These are phyloP conservation scores for Bradypus variegatus DNA, from an alignment of 2,797 vertebrate genomes.

Conservation along the genomic window DNA sequence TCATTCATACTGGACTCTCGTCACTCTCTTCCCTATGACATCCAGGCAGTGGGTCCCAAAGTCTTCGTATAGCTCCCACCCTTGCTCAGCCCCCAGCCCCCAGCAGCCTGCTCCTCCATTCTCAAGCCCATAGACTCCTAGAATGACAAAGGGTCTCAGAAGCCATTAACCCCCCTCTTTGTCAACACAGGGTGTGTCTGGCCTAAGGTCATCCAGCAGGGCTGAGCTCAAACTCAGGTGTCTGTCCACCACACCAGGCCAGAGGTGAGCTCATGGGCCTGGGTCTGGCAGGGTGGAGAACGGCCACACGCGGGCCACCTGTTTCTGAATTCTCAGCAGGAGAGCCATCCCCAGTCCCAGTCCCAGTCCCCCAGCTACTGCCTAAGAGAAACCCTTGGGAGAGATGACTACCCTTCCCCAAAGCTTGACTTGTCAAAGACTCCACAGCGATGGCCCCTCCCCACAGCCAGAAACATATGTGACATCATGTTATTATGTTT, in stretches of 20 bases:
- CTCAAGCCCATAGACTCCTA: neutral
- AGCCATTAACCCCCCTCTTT: neutral
- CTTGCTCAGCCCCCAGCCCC: neutral
- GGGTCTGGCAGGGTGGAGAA: neutral
- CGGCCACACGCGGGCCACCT: neutral
- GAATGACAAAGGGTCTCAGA: neutral
- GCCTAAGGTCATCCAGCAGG: neutral
- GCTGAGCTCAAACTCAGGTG: neutral
- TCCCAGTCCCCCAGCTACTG: neutral
- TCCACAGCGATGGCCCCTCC: neutral
- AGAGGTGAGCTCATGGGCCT: neutral
- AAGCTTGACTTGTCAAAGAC: neutral
- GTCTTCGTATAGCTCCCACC: neutral
- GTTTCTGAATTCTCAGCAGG: neutral
- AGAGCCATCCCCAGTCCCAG: neutral
- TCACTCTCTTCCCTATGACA: neutral
- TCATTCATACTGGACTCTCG: neutral
- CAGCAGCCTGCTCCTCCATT: neutral
- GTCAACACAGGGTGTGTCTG: neutral
- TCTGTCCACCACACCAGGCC: neutral
- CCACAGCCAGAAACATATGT: conserved; percentile 12
- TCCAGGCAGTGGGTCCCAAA: neutral
- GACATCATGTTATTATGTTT: neutral
- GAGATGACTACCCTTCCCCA: neutral
- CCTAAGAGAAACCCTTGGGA: neutral